Percentiles rank a stretch among this genome's conserved stretches.
phyloP scores from a whole-genome alignment of 1,140 invertebrate genomes.

The Brachionus asplanchnoidis region DNA sequence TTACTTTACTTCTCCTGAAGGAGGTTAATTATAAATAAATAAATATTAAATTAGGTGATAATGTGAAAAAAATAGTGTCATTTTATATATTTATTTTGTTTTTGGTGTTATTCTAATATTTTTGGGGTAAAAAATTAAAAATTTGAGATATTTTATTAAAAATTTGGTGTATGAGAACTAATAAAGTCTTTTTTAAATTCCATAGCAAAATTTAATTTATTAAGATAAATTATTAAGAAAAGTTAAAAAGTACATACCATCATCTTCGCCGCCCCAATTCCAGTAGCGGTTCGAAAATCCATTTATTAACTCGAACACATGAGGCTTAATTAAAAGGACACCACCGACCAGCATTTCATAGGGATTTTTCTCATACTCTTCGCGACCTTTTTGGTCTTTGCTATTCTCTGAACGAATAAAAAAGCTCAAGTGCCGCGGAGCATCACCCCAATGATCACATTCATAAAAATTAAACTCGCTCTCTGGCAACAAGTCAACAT shows the following conservation, averaged over 20 bases:
- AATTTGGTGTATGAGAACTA: too few relatives aligned
- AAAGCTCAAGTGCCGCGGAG: neutral
- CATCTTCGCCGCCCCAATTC: conserved; percentile 66
- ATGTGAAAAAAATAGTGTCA: too few relatives aligned
- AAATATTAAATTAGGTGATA: too few relatives aligned
- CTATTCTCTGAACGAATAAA: neutral
- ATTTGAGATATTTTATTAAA: too few relatives aligned
- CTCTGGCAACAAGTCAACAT: conserved; percentile 34
- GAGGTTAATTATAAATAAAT: too few relatives aligned
- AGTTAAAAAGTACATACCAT: conserved; percentile 42
- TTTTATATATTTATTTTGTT: too few relatives aligned
- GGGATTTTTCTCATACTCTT: conserved; percentile 61
- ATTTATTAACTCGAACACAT: conserved; percentile 71
- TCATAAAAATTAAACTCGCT: conserved; percentile 14
- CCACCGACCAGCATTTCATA: conserved; percentile 79
- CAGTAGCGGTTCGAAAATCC: conserved; percentile 84
- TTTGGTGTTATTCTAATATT: too few relatives aligned
- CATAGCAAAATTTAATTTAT: too few relatives aligned
- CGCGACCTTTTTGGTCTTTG: neutral
- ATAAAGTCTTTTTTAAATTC: too few relatives aligned
- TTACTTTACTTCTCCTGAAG: too few relatives aligned
- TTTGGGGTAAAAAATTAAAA: too few relatives aligned
- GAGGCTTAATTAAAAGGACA: conserved; percentile 61
- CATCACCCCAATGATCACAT: conserved; percentile 2
- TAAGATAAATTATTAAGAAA: neutral